Evolutionary conservation across 2,888 invertebrate species (phyloP).

Genomic region (Merodon equestris): DNA sequence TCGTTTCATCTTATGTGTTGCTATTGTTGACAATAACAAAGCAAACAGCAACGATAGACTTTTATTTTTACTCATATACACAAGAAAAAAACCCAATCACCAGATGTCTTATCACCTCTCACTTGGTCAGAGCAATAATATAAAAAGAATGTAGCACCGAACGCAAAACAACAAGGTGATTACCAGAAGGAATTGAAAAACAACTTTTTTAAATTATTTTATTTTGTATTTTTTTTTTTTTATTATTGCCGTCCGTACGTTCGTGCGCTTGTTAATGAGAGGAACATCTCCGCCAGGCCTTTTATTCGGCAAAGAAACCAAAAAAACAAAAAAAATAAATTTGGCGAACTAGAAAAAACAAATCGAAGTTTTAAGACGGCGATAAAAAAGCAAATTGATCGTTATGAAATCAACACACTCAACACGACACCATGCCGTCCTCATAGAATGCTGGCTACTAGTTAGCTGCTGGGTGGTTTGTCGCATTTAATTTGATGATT

Average conservation of each 20-base stretch:
- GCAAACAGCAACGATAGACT: slow-evolving; percentile 20
- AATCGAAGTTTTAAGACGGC: slow-evolving; percentile 36
- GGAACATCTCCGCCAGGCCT: neutral
- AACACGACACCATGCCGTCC: slow-evolving; percentile 1
- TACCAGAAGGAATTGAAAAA: slow-evolving; percentile 37
- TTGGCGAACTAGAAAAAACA: slow-evolving; percentile 24
- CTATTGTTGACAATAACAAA: slow-evolving; percentile 18
- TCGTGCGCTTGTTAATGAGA: neutral
- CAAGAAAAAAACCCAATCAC: slow-evolving; percentile 13
- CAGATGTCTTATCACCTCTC: slow-evolving; percentile 45
- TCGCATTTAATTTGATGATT: neutral
- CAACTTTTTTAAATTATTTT: slow-evolving; percentile 27
- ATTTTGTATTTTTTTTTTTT: slow-evolving; percentile 9
- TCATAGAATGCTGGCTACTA: too few relatives aligned
- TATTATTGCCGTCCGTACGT: neutral
- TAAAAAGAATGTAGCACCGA: slow-evolving; percentile 38
- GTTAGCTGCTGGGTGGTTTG: too few relatives aligned
- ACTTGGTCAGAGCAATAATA: slow-evolving; percentile 39
- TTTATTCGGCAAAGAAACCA: slow-evolving; percentile 5
- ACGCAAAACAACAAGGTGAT: slow-evolving; percentile 44
- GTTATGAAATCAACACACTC: slow-evolving; percentile 48
- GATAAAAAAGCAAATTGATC: slow-evolving; percentile 43
- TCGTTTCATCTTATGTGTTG: too few relatives aligned
- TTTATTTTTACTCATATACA: too few relatives aligned
- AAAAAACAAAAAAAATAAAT: neutral